These are phyloP conservation scores for Drosophila nannoptera DNA, from an alignment of 1,140 invertebrate species.

Conservation along the genomic window DNA sequence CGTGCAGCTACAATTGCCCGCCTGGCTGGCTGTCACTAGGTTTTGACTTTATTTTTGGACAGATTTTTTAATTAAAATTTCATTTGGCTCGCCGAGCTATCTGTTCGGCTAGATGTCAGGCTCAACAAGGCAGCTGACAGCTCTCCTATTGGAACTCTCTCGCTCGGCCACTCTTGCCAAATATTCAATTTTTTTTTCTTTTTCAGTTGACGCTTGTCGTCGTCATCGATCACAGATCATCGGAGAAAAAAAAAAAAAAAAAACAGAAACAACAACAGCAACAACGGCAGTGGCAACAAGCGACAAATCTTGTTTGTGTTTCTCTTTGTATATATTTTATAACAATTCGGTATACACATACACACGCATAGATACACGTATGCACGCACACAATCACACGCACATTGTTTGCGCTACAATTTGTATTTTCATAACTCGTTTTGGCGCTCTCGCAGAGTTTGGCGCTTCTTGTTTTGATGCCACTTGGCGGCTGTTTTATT, in stretches of 20 bases:
- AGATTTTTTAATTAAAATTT: slow-evolving; percentile 78
- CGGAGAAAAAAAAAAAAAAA: not conserved
- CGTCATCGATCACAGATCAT: slow-evolving; percentile 66
- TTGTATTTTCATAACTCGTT: slow-evolving; percentile 77
- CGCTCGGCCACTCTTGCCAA: not conserved
- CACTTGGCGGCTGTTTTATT: slow-evolving; percentile 57
- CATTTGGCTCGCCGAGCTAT: slow-evolving; percentile 57
- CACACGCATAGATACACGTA: slow-evolving; percentile 35
- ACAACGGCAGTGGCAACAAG: slow-evolving; percentile 18
- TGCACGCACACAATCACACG: slow-evolving; percentile 38
- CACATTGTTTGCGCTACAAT: slow-evolving; percentile 53
- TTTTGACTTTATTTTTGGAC: slow-evolving; percentile 67
- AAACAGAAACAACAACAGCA: slow-evolving; percentile 27
- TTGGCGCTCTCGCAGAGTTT: slow-evolving; percentile 31
- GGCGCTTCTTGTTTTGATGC: slow-evolving; percentile 56
- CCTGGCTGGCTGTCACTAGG: slow-evolving; percentile 36
- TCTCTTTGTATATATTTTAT: slow-evolving; percentile 25
- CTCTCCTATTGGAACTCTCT: not conserved
- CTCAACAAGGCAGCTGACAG: slow-evolving; percentile 50
- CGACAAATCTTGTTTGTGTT: slow-evolving; percentile 54
- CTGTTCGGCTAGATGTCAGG: slow-evolving; percentile 43
- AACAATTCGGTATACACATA: slow-evolving; percentile 67
- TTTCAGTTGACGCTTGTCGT: slow-evolving; percentile 67
- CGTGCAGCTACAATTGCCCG: slow-evolving; percentile 9
- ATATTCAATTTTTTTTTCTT: slow-evolving; percentile 43